These are phyloP conservation scores for Drosophila sturtevanti DNA, from an alignment of 1,140 invertebrate genomes.

Conservation along the genomic window DNA sequence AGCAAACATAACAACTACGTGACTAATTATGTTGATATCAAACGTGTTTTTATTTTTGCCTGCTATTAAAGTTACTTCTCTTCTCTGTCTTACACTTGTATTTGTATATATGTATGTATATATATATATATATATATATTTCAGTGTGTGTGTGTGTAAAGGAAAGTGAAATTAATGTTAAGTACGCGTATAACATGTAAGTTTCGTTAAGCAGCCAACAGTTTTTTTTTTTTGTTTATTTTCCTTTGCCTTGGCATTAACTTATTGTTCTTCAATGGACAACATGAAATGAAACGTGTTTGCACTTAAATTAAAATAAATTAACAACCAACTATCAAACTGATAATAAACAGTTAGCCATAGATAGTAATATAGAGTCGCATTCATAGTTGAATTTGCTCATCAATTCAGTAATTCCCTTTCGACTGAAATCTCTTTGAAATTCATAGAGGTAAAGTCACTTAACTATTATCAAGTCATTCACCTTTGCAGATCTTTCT, in stretches of 20 bases:
- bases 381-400: neutral
- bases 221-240: neutral
- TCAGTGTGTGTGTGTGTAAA: conserved; percentile 36
- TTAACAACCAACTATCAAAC: conserved; percentile 34
- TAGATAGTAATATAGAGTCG: neutral
- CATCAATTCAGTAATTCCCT: neutral
- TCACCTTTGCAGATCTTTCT: neutral
- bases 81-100: conserved; percentile 16
- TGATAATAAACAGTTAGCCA: conserved; percentile 25
- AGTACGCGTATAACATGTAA: conserved; percentile 65
- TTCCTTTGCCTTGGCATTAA: conserved; percentile 18
- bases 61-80: conserved; percentile 44
- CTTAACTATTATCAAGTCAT: neutral
- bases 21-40: conserved; percentile 81
- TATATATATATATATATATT: neutral
- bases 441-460: neutral
- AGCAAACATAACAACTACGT: conserved; percentile 79
- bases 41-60: conserved; percentile 39
- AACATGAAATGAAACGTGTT: conserved; percentile 43
- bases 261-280: conserved; percentile 20
- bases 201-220: conserved; percentile 39
- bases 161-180: conserved; percentile 80
- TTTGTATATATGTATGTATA: neutral
- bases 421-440: neutral
- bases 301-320: conserved; percentile 62